phyloP scores from a whole-genome alignment of 2,113 vertebrate genomes.

The Heterocephalus glaber region DNA sequence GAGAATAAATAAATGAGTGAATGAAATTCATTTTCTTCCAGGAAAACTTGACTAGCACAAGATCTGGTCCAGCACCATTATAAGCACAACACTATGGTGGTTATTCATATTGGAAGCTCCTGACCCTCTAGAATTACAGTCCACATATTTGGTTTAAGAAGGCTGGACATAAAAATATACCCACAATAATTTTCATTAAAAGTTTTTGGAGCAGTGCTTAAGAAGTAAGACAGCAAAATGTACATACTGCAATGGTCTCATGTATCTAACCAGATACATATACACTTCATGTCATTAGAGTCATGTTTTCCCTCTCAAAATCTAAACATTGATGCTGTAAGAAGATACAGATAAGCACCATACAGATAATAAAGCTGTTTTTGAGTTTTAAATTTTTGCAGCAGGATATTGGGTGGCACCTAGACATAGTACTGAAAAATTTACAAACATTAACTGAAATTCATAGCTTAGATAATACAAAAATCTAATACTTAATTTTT shows the following conservation, averaged over 20 bases:
- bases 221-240: not conserved
- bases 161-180: not conserved
- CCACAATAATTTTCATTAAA: not conserved
- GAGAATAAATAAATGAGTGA: not conserved
- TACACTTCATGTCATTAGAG: not conserved
- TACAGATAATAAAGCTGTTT: not conserved
- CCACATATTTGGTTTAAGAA: not conserved
- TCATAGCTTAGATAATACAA: not conserved
- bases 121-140: not conserved
- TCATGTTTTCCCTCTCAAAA: not conserved
- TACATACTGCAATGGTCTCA: not conserved
- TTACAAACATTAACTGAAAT: conserved; percentile 22
- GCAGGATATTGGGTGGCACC: not conserved
- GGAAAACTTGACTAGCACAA: not conserved
- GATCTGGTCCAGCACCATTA: not conserved
- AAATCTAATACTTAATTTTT: not conserved
- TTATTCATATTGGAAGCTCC: not conserved
- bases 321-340: not conserved
- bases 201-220: not conserved
- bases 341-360: not conserved
- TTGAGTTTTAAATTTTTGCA: conserved; percentile 7
- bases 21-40: not conserved
- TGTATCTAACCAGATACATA: not conserved
- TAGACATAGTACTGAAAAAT: not conserved
- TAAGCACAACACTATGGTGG: not conserved